Conservation (phyloP, 2,888 invertebrate species). For the Camponotus fellah region DNA sequence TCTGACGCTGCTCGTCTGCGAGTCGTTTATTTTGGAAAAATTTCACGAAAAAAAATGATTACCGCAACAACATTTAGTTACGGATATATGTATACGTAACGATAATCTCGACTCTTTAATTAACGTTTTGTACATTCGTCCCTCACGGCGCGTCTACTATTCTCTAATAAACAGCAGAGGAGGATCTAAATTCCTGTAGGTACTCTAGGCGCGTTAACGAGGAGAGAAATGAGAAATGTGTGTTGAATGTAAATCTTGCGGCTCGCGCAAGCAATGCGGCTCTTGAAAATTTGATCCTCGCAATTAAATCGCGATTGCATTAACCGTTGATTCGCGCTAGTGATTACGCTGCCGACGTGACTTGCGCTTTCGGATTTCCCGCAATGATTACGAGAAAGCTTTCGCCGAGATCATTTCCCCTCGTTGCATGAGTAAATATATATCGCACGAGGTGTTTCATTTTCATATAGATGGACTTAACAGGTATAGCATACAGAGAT, state of each 20-base stretch:
- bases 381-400: conserved; percentile 8
- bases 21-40: not conserved
- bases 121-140: not conserved
- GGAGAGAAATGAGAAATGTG: conserved; percentile 31
- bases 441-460: not conserved
- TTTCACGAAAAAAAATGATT: not conserved
- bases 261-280: conserved; percentile 28
- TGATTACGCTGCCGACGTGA: conserved; percentile 42
- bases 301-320: conserved; percentile 33
- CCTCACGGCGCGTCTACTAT: not conserved
- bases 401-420: conserved; percentile 1
- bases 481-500: conserved; percentile 18
- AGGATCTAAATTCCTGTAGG: not conserved
- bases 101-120: conserved; percentile 1
- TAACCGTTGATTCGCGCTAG: conserved; percentile 19
- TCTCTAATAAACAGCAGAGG: conserved; percentile 23
- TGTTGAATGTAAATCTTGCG: conserved; percentile 38
- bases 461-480: conserved; percentile 33
- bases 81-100: not conserved
- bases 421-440: not conserved
- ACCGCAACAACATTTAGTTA: not conserved
- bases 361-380: conserved; percentile 28
- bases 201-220: conserved; percentile 19
- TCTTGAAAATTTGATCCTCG: conserved; percentile 33
- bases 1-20: not conserved